These are phyloP conservation scores for Aphodius granarius DNA, from an alignment of 2,888 invertebrate species.

Conservation along the genomic window DNA sequence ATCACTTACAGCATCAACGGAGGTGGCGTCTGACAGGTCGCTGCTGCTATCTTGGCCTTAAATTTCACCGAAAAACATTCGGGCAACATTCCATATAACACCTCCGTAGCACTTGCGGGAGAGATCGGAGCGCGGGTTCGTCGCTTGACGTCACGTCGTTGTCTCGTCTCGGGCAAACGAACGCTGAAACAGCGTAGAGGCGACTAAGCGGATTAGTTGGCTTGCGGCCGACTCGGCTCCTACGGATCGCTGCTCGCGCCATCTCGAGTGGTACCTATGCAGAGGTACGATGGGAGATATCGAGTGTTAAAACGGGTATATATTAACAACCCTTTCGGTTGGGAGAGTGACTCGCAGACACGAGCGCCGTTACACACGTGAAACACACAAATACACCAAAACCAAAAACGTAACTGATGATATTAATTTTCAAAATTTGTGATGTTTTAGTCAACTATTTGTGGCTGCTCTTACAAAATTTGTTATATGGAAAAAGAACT, in stretches of 20 bases:
- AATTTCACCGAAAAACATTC: constrained; percentile 22
- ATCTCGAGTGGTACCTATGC: not conserved
- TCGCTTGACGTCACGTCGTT: constrained; percentile 32
- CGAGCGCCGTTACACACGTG: not conserved
- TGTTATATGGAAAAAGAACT: too few species aligned
- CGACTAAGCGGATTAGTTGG: constrained; percentile 50
- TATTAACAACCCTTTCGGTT: not conserved
- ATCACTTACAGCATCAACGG: not conserved
- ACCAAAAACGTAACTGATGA: too few species aligned
- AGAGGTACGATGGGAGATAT: not conserved
- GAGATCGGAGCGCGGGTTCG: constrained; percentile 28
- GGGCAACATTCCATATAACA: constrained; percentile 19
- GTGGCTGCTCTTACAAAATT: too few species aligned
- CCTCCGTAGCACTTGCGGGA: not conserved
- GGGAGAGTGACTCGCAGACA: not conserved
- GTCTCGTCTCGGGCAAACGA: constrained; percentile 58
- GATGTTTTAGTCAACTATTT: too few species aligned
- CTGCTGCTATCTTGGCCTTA: constrained; percentile 31
- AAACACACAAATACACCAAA: too few species aligned
- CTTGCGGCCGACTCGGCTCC: constrained; percentile 32
- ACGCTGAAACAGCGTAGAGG: constrained; percentile 54
- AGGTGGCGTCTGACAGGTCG: constrained; percentile 27
- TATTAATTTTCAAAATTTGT: too few species aligned
- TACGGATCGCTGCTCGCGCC: not conserved
- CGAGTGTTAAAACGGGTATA: not conserved